A percentile compares a stretch with the other conserved stretches of the same genome.
phyloP scores from a whole-genome alignment of 2,113 vertebrate genomes.

The Gymnorhina tibicen region DNA sequence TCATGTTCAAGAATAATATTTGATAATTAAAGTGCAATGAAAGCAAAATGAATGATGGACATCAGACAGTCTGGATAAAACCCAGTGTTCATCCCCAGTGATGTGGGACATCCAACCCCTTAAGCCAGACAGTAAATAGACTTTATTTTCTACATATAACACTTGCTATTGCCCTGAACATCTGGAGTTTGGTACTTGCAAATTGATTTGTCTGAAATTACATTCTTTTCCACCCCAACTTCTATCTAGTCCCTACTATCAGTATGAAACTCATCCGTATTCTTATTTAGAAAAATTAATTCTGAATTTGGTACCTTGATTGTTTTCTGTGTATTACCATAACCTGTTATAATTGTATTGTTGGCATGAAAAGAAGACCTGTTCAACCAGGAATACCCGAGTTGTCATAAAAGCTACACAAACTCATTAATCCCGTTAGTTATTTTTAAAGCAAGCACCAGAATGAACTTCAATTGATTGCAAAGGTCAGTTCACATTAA shows the following conservation, averaged over 20 bases:
- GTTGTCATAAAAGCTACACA: slow-evolving; percentile 2
- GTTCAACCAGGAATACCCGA: background rate
- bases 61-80: background rate
- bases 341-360: background rate
- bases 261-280: background rate
- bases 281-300: background rate
- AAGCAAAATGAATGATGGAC: background rate
- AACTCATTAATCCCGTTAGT: slow-evolving; percentile 37
- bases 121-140: background rate
- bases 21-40: background rate
- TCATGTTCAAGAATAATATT: background rate
- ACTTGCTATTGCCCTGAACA: background rate
- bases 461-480: slow-evolving; percentile 18
- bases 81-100: rapidly evolving
- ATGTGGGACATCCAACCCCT: background rate
- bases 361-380: background rate
- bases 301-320: background rate
- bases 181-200: background rate
- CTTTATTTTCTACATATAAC: rapidly evolving
- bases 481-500: slow-evolving; percentile 33
- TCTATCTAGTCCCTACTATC: background rate
- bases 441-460: slow-evolving; percentile 29
- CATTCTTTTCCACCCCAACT: background rate
- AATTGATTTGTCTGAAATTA: background rate
- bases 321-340: background rate